Evolutionary conservation across 2,888 invertebrate genomes (phyloP), one percentile per base, ranked within the genome.

Genomic region (Neocrepidodera transversa): DNA sequence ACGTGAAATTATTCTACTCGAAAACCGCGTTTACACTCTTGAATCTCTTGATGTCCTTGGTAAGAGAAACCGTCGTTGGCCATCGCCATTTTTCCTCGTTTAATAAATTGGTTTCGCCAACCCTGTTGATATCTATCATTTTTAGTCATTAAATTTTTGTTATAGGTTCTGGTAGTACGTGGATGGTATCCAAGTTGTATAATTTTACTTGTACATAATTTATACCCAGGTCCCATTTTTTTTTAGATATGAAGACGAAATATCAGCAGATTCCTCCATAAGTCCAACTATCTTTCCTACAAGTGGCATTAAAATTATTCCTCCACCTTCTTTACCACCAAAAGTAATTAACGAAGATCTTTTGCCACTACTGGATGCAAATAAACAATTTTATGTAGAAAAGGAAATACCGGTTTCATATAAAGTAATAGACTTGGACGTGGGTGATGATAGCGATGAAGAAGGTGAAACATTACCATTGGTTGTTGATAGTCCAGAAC

Each of bases 401-500:
- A 51, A 60, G 10, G 48, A 57, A 7, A 18, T 50, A 23, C 58
- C 60, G 11, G 47, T 55, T 8, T 26, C 52, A 8, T 38, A 49
- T 4, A 57, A 43, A 18, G 47, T 54, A n/a, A 49, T 54, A 3
- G 59, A 59, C 50, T 45, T 57, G 18, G 20, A 13, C 10, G 30
- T n/a, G 10, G 49, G 23, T 14, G 45, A 18, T 36, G 30, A 26
- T 10, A 30, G n/a, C 3, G 38, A 0, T 17, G 35, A 35, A 43
- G 11, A 54, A 16, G 23, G 40, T 20, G 47, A 11, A 0, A 13
- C 30, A n/a, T n/a, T 30, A 6, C 35, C 30, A 16, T 64, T 48
- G 49, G 65, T 47, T 55, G 66, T 60, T 40, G 60, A 60, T 64
- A 65, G 73, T 23, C 74, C 75, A 2, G 70, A 72, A 2, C 55